Evolutionary conservation across 2,797 vertebrate genomes (phyloP).

Genomic region (Pelodytes ibericus): DNA sequence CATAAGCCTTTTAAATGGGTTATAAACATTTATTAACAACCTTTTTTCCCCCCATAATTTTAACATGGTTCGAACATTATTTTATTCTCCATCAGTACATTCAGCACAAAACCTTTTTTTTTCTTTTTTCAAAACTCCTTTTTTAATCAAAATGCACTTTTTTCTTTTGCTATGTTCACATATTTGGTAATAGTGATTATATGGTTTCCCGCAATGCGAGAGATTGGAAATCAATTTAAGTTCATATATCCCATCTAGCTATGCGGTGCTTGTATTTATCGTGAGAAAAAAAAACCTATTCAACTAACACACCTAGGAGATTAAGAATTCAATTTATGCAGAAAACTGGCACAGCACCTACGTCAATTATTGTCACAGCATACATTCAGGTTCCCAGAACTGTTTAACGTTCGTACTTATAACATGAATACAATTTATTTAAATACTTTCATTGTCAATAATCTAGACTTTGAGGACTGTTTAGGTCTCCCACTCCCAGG

Average conservation of each 20-base stretch:
- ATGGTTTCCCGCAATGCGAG: conserved; percentile 11
- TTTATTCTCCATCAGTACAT: conserved; percentile 37
- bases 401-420: neutral
- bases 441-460: too few relatives aligned
- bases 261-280: conserved; percentile 31
- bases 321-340: conserved; percentile 31
- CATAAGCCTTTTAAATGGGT: conserved; percentile 39
- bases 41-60: conserved; percentile 35
- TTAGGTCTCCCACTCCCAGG: too few relatives aligned
- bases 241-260: conserved; percentile 26
- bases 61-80: conserved; percentile 29
- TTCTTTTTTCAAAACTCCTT: neutral
- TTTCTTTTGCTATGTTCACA: conserved; percentile 5
- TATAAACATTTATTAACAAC: conserved; percentile 46
- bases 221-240: conserved; percentile 34
- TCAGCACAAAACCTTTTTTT: conserved; percentile 13
- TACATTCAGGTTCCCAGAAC: neutral
- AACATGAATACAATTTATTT: neutral
- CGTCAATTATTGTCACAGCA: conserved; percentile 25
- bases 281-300: conserved; percentile 32
- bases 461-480: too few relatives aligned
- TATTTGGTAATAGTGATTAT: conserved; percentile 15
- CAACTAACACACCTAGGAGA: conserved; percentile 27
- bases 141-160: conserved; percentile 24
- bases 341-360: conserved; percentile 12